These are phyloP conservation scores for Virgularia gustaviana DNA, from an alignment of 92 coral and sea anemone species.

Conservation along the genomic window DNA sequence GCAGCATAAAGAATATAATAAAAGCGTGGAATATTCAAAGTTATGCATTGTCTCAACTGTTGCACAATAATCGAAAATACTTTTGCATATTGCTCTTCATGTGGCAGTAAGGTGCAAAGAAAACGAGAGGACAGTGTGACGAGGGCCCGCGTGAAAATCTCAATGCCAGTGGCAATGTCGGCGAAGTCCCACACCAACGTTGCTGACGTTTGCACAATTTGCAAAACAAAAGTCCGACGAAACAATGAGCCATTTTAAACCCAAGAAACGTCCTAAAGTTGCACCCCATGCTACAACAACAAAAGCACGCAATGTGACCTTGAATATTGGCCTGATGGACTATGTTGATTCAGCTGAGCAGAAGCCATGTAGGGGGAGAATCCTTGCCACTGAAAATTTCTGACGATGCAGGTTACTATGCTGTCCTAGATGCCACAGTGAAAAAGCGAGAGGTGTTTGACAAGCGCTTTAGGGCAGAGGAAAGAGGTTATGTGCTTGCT, in stretches of 20 bases:
- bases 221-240: slow-evolving; percentile 43
- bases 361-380: slow-evolving; percentile 49
- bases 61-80: not conserved
- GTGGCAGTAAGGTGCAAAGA: slow-evolving; percentile 12
- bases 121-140: not conserved
- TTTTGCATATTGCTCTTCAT: slow-evolving; percentile 19
- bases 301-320: slow-evolving; percentile 25
- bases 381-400: slow-evolving; percentile 37
- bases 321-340: slow-evolving; percentile 49
- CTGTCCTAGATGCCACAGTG: slow-evolving; percentile 25
- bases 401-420: slow-evolving; percentile 28
- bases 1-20: too few species aligned
- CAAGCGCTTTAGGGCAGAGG: slow-evolving; percentile 36
- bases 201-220: slow-evolving; percentile 50
- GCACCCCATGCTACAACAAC: too few species aligned
- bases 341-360: slow-evolving; percentile 19
- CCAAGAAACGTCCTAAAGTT: slow-evolving; percentile 25
- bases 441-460: slow-evolving; percentile 39
- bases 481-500: slow-evolving; percentile 55
- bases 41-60: slow-evolving; percentile 31
- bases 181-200: too few species aligned
- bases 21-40: too few species aligned
- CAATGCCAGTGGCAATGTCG: not conserved
- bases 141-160: not conserved
- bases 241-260: slow-evolving; percentile 42